Conservation (phyloP, 2,888 invertebrate genomes). For the Agrilus biguttatus region DNA sequence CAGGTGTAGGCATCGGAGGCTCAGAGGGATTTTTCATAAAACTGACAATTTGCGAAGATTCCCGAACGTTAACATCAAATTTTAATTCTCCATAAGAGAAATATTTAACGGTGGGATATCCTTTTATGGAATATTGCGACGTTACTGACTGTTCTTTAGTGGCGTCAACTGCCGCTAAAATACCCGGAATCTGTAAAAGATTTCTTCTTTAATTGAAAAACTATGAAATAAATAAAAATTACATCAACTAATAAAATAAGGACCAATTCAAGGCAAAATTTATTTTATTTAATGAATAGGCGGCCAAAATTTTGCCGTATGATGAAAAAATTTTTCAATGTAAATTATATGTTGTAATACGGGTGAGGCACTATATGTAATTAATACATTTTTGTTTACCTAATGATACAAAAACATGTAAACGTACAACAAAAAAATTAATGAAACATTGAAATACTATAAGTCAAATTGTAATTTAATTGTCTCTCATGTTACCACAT, state of each 20-base stretch:
- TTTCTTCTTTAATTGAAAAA: neutral
- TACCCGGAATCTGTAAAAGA: conserved; percentile 44
- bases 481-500: too few species aligned
- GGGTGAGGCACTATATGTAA: too few species aligned
- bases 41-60: conserved; percentile 60
- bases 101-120: conserved; percentile 69
- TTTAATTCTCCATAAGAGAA: conserved; percentile 62
- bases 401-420: too few species aligned
- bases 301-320: too few species aligned
- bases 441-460: too few species aligned
- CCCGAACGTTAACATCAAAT: conserved; percentile 66
- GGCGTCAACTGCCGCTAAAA: conserved; percentile 74
- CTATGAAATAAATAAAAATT: neutral
- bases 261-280: neutral
- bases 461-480: too few species aligned
- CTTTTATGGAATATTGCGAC: conserved; percentile 54
- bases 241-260: neutral
- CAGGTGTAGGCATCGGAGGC: conserved; percentile 67
- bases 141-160: conserved; percentile 59
- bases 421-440: too few species aligned
- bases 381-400: too few species aligned
- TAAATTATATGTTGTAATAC: too few species aligned
- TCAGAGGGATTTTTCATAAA: conserved; percentile 78
- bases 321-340: too few species aligned
- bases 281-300: too few species aligned